A percentile compares a stretch with the other conserved stretches of the same genome.
These are phyloP conservation scores for Gallinago solitaria DNA, from an alignment of 2,797 vertebrate species.

Conservation along the genomic window DNA sequence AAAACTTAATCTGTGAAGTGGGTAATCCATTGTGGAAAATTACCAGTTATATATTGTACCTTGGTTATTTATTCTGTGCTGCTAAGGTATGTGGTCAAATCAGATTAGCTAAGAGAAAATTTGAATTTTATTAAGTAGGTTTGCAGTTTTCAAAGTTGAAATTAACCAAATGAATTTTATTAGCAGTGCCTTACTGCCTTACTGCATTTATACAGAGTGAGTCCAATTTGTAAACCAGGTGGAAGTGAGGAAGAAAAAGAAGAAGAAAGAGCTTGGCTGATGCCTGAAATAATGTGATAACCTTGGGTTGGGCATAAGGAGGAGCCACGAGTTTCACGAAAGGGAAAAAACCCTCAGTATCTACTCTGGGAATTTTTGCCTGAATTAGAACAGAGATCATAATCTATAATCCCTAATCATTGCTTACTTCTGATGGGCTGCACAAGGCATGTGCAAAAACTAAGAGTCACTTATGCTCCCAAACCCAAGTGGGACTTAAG, in stretches of 20 bases:
- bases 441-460: background rate
- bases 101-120: background rate
- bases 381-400: background rate
- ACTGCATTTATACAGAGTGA: background rate
- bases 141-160: background rate
- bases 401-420: background rate
- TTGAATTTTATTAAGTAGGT: background rate
- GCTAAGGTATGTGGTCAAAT: fast-evolving
- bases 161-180: background rate
- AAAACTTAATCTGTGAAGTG: background rate
- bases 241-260: background rate
- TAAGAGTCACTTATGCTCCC: background rate
- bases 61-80: background rate
- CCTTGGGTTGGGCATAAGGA: background rate
- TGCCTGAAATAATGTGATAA: background rate
- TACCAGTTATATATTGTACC: background rate
- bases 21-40: background rate
- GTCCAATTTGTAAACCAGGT: background rate
- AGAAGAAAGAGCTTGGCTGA: background rate
- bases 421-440: background rate
- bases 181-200: background rate
- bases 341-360: fast-evolving
- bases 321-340: background rate
- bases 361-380: background rate
- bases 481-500: background rate